These are phyloP conservation scores for Zygothrica quintamaculata DNA, from an alignment of 2,888 invertebrate genomes.

Conservation along the genomic window DNA sequence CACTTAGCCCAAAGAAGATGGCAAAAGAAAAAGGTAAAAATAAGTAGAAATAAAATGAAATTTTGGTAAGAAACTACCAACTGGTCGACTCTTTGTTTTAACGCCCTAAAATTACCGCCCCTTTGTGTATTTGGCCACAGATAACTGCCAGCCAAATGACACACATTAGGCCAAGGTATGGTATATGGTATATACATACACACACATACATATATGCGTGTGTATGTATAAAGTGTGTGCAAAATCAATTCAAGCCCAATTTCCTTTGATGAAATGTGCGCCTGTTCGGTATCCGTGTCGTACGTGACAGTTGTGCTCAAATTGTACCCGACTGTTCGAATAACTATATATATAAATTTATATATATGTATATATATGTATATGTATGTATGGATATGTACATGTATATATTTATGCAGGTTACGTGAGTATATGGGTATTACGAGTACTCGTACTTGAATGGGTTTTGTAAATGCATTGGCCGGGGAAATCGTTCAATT, in stretches of 20 bases:
- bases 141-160: conserved; percentile 69
- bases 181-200: conserved; percentile 10
- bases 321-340: conserved; percentile 10
- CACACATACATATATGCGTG: conserved; percentile 1
- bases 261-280: conserved; percentile 69
- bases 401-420: too few species aligned
- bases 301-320: conserved; percentile 68
- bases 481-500: conserved; percentile 58
- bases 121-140: conserved; percentile 55
- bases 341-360: conserved; percentile 11
- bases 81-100: conserved; percentile 39
- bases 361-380: background rate
- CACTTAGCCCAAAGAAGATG: conserved; percentile 48
- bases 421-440: conserved; percentile 12
- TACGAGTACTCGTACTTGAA: conserved; percentile 16
- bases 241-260: conserved; percentile 74
- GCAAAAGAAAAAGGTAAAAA: conserved; percentile 11
- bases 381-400: conserved; percentile 1
- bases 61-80: conserved; percentile 19
- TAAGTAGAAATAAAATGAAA: conserved; percentile 7
- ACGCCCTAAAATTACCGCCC: conserved; percentile 53
- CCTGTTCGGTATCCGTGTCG: conserved; percentile 26
- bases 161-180: conserved; percentile 57
- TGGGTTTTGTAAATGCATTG: conserved; percentile 19
- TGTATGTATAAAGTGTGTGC: conserved; percentile 30